A percentile compares a stretch with the other conserved stretches of the same genome.
Evolutionary conservation across 2,888 invertebrate species (phyloP).

Genomic region (Diaperis boleti): DNA sequence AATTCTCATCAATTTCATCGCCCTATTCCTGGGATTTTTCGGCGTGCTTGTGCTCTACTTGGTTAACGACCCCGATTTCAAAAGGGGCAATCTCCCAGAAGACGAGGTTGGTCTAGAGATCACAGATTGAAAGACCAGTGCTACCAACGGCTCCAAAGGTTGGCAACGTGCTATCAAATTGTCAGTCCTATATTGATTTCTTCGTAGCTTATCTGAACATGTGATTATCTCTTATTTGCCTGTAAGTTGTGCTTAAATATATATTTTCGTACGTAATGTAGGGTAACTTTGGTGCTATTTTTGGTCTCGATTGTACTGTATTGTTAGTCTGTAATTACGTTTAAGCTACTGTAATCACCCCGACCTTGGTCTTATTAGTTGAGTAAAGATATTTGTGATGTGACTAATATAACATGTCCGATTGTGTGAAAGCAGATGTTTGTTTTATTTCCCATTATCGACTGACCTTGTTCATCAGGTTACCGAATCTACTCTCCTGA

Average conservation of each 20-base stretch:
- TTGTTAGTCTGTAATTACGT: not conserved
- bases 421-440: constrained; percentile 32
- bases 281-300: constrained; percentile 8
- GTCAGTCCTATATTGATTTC: constrained; percentile 27
- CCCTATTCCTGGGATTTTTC: constrained; percentile 75
- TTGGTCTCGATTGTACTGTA: not conserved
- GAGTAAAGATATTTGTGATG: not conserved
- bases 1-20: constrained; percentile 77
- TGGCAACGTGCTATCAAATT: constrained; percentile 5
- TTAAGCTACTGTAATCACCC: not conserved
- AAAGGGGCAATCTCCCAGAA: constrained; percentile 78
- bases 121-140: constrained; percentile 20
- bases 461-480: constrained; percentile 10
- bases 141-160: not conserved
- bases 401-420: constrained; percentile 11
- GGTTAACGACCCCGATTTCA: constrained; percentile 78
- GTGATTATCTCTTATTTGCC: not conserved
- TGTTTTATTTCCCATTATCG: constrained; percentile 28
- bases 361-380: constrained; percentile 2
- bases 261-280: not conserved
- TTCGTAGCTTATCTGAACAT: not conserved
- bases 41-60: constrained; percentile 78
- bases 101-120: constrained; percentile 72
- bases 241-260: constrained; percentile 8
- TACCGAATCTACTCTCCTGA: constrained; percentile 5